Evolutionary conservation across 1,140 invertebrate genomes (phyloP), one percentile per base, ranked within the genome.

Genomic region (Zeugodacus cucurbitae): DNA sequence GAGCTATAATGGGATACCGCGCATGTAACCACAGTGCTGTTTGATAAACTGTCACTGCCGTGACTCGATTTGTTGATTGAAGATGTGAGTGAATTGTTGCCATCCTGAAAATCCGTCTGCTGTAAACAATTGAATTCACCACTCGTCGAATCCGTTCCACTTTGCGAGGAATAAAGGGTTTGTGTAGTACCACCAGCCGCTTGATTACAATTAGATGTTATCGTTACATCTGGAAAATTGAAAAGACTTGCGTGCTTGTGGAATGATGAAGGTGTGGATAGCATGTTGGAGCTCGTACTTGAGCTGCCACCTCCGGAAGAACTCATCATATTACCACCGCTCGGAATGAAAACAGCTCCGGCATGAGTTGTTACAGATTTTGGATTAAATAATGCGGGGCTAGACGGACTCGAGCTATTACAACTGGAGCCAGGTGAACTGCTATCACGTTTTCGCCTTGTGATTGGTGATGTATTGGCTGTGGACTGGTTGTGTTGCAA

Each of bases 341-440:
- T 62, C 11, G 87, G 37, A 37, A 87, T 87, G 17, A 57, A 64
- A 14, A 32, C 82, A 20, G 57, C 41, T 22, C 41, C 59, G 11
- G 62, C 4, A 59, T 87, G 88, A 89, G 89, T 7, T 89, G 90
- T 34, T 37, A 44, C 54, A 74, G 94, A 92, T 91, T 95, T 95
- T 89, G 95, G 88, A 29, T 91, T 91, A 90, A 96, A 94, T 78
- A 97, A 95, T 89, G 98, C 98, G 87, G 98, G 98, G 94, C 98
- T 98, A 90, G 98, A 98, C 89, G 98, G 98, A 88, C 98, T 98
- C 89, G 98, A 99, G 93, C 98, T 98, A 94, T 98, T 99, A 94
- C 98, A 99, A 92, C 98, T 99, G 67, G 98, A 99, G 82, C 97
- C 98, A 93, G 97, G 98, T 88, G 98, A 99, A 94, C 97, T 98